Percentiles rank a stretch among this genome's conserved stretches.
Evolutionary conservation across 2,113 vertebrate species (phyloP).

Genomic region (Rostratula benghalensis): DNA sequence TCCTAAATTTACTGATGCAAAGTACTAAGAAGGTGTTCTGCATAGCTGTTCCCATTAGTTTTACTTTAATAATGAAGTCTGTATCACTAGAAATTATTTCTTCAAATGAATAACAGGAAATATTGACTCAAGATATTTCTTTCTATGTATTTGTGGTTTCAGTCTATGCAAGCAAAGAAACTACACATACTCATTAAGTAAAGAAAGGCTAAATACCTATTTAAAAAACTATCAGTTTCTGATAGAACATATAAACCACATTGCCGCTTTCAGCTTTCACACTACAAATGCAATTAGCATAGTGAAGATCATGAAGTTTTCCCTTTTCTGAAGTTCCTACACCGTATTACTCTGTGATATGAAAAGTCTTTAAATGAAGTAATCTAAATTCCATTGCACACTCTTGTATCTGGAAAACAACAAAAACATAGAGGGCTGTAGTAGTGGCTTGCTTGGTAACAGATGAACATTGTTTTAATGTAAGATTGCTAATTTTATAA

Average conservation of each 20-base stretch:
- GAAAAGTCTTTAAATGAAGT: neutral
- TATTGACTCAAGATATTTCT: neutral
- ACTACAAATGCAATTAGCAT: neutral
- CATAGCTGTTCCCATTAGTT: neutral
- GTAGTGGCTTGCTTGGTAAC: neutral
- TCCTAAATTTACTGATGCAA: neutral
- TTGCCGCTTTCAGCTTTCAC: neutral
- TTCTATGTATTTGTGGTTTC: neutral
- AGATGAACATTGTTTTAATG: neutral
- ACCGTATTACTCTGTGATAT: neutral
- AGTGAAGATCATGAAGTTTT: neutral
- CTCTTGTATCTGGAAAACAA: neutral
- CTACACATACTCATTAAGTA: neutral
- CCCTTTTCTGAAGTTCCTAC: neutral
- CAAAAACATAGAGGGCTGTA: neutral
- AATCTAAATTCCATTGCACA: neutral
- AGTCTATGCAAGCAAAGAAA: neutral
- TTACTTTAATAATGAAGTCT: neutral
- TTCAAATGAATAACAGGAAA: neutral
- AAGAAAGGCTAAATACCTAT: neutral
- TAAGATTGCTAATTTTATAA: neutral
- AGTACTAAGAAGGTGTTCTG: neutral
- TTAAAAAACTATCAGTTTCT: neutral
- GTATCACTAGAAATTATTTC: neutral
- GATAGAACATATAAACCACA: neutral